phyloP scores from a whole-genome alignment of 2,888 invertebrate genomes.

The Papilio protenor region DNA sequence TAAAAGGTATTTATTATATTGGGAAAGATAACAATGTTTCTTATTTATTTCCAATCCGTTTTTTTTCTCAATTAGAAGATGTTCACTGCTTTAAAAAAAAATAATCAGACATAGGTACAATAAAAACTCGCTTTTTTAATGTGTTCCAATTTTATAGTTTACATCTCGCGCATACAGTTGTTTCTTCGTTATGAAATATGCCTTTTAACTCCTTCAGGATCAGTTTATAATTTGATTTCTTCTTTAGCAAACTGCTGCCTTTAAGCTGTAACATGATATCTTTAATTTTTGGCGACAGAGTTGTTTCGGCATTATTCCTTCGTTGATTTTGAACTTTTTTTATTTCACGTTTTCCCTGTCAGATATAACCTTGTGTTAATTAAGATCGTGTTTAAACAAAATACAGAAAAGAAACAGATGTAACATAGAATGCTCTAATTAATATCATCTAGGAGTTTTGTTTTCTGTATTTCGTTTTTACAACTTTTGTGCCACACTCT shows the following conservation, averaged over 20 bases:
- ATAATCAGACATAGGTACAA: too few species aligned
- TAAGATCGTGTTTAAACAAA: conserved; percentile 36
- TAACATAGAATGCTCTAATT: background rate
- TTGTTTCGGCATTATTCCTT: conserved; percentile 46
- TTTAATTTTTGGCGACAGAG: conserved; percentile 59
- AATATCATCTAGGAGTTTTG: background rate
- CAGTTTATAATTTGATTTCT: conserved; percentile 53
- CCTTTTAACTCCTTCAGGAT: conserved; percentile 59
- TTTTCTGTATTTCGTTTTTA: background rate
- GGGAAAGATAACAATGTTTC: too few species aligned
- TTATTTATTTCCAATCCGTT: too few species aligned
- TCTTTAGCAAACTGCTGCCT: conserved; percentile 55
- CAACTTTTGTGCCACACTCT: background rate
- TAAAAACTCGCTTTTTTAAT: background rate
- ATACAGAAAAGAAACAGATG: background rate
- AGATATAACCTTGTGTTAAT: conserved; percentile 50
- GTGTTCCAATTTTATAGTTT: conserved; percentile 34
- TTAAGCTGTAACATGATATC: conserved; percentile 59
- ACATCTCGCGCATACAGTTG: conserved; percentile 56
- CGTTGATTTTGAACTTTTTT: conserved; percentile 32
- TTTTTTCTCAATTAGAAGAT: too few species aligned
- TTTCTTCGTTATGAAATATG: conserved; percentile 55
- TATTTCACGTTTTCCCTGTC: conserved; percentile 54
- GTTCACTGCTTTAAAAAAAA: too few species aligned
- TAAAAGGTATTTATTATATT: too few species aligned